phyloP scores from a whole-genome alignment of 2,888 invertebrate species.

The Platycnemis pennipes region DNA sequence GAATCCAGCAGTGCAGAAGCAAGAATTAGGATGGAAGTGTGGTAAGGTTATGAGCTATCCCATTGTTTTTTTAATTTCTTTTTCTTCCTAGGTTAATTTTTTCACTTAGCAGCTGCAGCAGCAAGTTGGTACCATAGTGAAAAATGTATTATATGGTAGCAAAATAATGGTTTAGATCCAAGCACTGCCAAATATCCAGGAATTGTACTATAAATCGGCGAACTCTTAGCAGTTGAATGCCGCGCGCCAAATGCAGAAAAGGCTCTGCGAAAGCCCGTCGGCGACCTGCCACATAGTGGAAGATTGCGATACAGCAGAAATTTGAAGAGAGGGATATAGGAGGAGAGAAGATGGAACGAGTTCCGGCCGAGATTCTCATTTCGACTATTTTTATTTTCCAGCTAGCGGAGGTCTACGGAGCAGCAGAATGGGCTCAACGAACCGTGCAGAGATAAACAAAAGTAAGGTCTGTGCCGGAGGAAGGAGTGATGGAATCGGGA shows the following conservation, averaged over 20 bases:
- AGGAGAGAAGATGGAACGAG: not conserved
- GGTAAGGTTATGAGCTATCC: no score
- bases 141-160: no score
- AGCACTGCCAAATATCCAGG: no score
- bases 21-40: no score
- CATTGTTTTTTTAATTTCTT: no score
- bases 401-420: conserved; percentile 14
- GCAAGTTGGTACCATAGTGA: no score
- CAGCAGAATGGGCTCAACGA: conserved; percentile 32
- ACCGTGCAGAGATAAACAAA: conserved; percentile 27
- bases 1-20: no score
- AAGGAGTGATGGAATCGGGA: not conserved
- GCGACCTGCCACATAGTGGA: not conserved
- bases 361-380: conserved; percentile 10
- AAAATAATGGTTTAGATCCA: no score
- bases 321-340: not conserved
- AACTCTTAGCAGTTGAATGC: not conserved
- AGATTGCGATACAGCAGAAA: not conserved
- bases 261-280: not conserved
- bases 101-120: no score
- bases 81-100: no score
- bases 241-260: not conserved
- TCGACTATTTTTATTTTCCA: conserved; percentile 8
- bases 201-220: not conserved
- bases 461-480: not conserved